Evolutionary conservation across 2,888 invertebrate species (phyloP), one percentile per base, ranked within the genome.

Genomic region (Thymelicus acteon): DNA sequence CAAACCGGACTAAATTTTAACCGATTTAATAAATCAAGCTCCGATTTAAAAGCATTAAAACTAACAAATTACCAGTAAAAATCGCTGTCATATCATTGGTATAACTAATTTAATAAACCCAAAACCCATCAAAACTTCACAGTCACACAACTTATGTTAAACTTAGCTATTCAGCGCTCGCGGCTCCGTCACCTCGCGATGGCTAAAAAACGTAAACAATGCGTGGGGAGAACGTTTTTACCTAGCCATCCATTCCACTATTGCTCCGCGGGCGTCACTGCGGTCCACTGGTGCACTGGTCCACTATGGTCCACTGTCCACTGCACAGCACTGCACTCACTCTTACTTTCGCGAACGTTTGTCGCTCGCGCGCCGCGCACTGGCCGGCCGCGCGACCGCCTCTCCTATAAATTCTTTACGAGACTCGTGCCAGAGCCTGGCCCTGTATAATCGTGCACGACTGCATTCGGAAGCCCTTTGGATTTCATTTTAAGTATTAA

Each of bases 361-460:
- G 74, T 75, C 75, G 77, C 77, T 70, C 67, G 68, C 81, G 77
- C 82, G 77, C 75, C 74, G 78, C 78, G 76, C 85, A 86, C 87
- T 86, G 85, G 79, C 80, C 82, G 83, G 79, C 84, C 84, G 83
- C 83, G 83, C 86, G 85, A 84, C 83, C 84, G 85, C 81, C 89
- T 88, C 90, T 88, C 88, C 89, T 91, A 90, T 89, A 91, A 88
- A 91, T 91, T 92, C 90, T 91, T 89, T 88, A 88, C 86, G 87
- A 89, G 87, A 87, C 92, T 90, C 91, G 92, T 90, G 90, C 88
- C 89, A 80, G 82, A 81, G 85, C 86, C 84, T 80, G 88, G 88
- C 88, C 89, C 90, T 89, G 91, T 90, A 93, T 90, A 86, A 75
- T 88, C 90, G 84, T 75, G 84, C 76, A 76, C 85, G 79, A 79